These are phyloP conservation scores for Athene cunicularia DNA, from an alignment of 2,113 vertebrate genomes.

Conservation along the genomic window DNA sequence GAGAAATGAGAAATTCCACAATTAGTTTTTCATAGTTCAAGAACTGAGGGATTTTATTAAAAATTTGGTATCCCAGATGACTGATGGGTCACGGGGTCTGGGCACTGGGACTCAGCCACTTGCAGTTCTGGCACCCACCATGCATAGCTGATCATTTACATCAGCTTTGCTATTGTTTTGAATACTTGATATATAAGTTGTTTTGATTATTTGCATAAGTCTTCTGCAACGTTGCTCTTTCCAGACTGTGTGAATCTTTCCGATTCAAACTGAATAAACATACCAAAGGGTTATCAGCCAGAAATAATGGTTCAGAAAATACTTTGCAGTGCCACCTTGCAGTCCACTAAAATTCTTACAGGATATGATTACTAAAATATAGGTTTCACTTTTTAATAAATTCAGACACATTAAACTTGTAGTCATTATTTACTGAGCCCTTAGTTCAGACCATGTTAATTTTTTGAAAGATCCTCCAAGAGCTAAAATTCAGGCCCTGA, in stretches of 20 bases:
- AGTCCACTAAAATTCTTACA: neutral
- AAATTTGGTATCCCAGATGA: neutral
- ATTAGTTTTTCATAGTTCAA: neutral
- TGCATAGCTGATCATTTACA: neutral
- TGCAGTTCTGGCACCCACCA: neutral
- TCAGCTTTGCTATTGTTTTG: neutral
- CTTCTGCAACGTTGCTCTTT: neutral
- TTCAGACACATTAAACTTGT: neutral
- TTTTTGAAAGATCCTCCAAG: neutral
- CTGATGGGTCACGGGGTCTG: rapidly evolving
- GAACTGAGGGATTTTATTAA: neutral
- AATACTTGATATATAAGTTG: neutral
- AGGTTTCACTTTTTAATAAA: neutral
- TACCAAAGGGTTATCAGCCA: neutral
- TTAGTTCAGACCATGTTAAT: neutral
- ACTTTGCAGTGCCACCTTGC: neutral
- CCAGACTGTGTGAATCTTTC: neutral
- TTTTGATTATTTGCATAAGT: neutral
- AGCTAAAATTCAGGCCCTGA: neutral
- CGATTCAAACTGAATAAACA: neutral
- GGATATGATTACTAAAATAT: neutral
- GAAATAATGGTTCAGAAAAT: neutral
- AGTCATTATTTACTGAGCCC: neutral
- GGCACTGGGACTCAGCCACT: neutral
- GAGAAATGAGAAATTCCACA: neutral